These are phyloP conservation scores for Dendrolimus kikuchii DNA, from an alignment of 1,140 invertebrate species.

Conservation along the genomic window DNA sequence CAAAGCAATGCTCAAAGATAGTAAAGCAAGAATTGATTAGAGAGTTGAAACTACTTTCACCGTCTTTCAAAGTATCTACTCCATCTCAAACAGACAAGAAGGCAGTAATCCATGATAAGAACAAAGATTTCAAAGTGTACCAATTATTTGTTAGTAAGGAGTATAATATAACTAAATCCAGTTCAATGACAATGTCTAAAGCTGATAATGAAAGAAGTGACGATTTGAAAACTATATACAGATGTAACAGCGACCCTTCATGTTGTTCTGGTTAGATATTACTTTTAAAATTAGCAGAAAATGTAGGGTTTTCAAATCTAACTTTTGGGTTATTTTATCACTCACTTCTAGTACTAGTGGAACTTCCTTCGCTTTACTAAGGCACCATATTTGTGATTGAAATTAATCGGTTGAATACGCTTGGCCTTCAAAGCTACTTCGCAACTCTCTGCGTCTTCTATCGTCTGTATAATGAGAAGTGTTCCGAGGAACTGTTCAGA, in stretches of 20 bases:
- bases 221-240: conserved; percentile 43
- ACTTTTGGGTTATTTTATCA: too few relatives aligned
- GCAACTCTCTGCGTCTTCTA: too few relatives aligned
- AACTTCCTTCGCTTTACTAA: too few relatives aligned
- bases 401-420: too few relatives aligned
- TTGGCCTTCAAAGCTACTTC: too few relatives aligned
- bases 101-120: conserved; percentile 3
- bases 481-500: too few relatives aligned
- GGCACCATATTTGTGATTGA: too few relatives aligned
- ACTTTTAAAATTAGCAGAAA: too few relatives aligned
- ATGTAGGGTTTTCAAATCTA: too few relatives aligned
- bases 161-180: conserved; percentile 18
- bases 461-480: too few relatives aligned
- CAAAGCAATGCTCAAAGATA: conserved; percentile 13
- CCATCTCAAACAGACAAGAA: conserved; percentile 32
- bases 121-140: conserved; percentile 29
- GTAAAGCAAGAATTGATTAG: conserved; percentile 23
- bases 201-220: conserved; percentile 18
- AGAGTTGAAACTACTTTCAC: conserved; percentile 21
- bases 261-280: conserved; percentile 40
- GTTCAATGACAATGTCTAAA: conserved; percentile 22
- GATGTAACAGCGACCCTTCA: conserved; percentile 39
- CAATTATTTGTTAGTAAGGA: conserved; percentile 27
- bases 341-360: too few relatives aligned
- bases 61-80: conserved; percentile 24